A percentile compares a stretch with the other conserved stretches of the same genome.
Conservation (phyloP, 2,888 invertebrate species). For the Mythimna impura region DNA sequence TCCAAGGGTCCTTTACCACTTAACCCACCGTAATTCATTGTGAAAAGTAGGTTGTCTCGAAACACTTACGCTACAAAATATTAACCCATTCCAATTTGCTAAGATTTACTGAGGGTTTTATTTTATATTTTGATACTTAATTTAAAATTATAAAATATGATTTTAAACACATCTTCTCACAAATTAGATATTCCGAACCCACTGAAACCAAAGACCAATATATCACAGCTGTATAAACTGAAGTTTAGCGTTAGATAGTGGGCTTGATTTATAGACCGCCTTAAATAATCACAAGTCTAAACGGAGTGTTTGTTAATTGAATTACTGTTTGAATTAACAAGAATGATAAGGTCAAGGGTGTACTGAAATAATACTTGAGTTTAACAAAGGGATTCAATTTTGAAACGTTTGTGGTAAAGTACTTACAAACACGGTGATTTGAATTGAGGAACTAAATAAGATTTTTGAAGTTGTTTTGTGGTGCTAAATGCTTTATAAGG, state of each 20-base stretch:
- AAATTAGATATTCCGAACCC: neutral
- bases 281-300: slow-evolving; percentile 48
- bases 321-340: slow-evolving; percentile 53
- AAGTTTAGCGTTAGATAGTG: slow-evolving; percentile 33
- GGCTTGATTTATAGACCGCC: slow-evolving; percentile 55
- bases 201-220: slow-evolving; percentile 23
- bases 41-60: slow-evolving; percentile 27
- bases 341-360: slow-evolving; percentile 31
- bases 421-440: neutral
- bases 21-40: slow-evolving; percentile 31
- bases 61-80: slow-evolving; percentile 26
- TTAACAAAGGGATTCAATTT: slow-evolving; percentile 9
- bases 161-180: neutral
- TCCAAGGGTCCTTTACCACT: slow-evolving; percentile 18
- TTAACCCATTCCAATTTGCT: slow-evolving; percentile 1
- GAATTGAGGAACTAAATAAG: neutral
- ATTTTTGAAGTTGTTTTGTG: too few species aligned
- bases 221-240: slow-evolving; percentile 40
- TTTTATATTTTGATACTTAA: neutral
- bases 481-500: too few species aligned
- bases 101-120: neutral
- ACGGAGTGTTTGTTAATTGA: slow-evolving; percentile 55
- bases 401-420: neutral
- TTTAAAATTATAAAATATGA: too few species aligned
- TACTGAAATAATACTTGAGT: slow-evolving; percentile 16